Evolutionary conservation across 2,888 invertebrate genomes (phyloP).

Genomic region (Campopleginae sp.): DNA sequence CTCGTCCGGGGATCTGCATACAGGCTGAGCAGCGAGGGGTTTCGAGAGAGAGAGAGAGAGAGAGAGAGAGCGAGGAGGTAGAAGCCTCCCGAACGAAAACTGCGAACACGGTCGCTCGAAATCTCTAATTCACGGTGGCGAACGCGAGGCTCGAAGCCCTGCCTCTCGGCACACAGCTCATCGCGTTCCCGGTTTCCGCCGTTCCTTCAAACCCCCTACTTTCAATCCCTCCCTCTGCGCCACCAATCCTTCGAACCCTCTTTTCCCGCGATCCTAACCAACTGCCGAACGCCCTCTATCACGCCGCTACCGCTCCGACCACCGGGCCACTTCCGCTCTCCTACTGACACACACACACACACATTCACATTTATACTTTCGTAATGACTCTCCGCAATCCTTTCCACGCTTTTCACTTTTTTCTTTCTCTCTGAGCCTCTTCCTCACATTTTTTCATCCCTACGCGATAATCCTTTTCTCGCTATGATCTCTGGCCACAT

Average conservation of each 20-base stretch:
- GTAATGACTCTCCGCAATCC: slow-evolving; percentile 66
- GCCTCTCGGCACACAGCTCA: slow-evolving; percentile 58
- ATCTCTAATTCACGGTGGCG: slow-evolving; percentile 80
- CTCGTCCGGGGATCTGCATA: slow-evolving; percentile 80
- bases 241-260: slow-evolving; percentile 4
- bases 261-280: slow-evolving; percentile 33
- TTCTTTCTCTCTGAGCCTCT: neutral
- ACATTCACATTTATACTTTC: slow-evolving; percentile 62
- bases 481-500: slow-evolving; percentile 15
- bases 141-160: slow-evolving; percentile 66
- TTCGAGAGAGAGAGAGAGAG: slow-evolving; percentile 1
- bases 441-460: slow-evolving; percentile 49
- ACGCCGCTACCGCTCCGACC: slow-evolving; percentile 1
- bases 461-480: slow-evolving; percentile 63
- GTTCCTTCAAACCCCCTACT: slow-evolving; percentile 14
- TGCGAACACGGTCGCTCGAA: slow-evolving; percentile 81
- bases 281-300: slow-evolving; percentile 31
- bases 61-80: slow-evolving; percentile 15
- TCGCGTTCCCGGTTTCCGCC: slow-evolving; percentile 56
- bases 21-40: slow-evolving; percentile 72
- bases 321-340: slow-evolving; percentile 55
- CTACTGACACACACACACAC: slow-evolving; percentile 55
- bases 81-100: slow-evolving; percentile 80
- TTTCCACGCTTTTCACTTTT: slow-evolving; percentile 10
- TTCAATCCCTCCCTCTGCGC: neutral